A percentile compares a stretch with the other conserved stretches of the same genome.
These are phyloP conservation scores for Oxygymnocypris stewartii DNA, from an alignment of 2,113 vertebrate genomes.

Conservation along the genomic window DNA sequence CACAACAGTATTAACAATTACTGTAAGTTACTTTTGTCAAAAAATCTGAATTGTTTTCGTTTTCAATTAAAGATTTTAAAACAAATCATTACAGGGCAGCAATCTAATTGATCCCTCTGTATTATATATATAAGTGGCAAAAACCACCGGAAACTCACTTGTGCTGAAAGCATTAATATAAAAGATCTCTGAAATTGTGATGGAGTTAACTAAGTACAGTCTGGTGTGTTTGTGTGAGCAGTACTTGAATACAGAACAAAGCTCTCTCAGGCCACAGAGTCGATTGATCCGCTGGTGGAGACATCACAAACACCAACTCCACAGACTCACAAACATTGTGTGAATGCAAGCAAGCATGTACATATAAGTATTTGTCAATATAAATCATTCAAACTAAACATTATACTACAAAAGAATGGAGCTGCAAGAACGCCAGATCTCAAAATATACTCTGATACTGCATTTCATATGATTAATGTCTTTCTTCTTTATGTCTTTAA, in stretches of 20 bases:
- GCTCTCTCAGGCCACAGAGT: slow-evolving; percentile 57
- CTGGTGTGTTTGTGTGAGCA: slow-evolving; percentile 8
- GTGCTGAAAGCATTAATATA: background rate
- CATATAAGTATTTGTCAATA: background rate
- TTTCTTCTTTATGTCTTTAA: slow-evolving; percentile 19
- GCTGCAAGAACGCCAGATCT: slow-evolving; percentile 4
- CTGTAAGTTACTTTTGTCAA: background rate
- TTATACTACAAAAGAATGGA: background rate
- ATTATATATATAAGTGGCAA: background rate
- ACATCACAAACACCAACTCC: slow-evolving; percentile 29
- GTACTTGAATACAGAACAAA: slow-evolving; percentile 66
- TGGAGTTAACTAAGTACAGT: slow-evolving; percentile 54
- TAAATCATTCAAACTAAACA: background rate
- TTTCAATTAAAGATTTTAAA: background rate
- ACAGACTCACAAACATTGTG: slow-evolving; percentile 21
- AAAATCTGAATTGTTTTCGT: too few relatives aligned
- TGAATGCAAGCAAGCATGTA: slow-evolving; percentile 28
- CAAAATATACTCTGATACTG: background rate
- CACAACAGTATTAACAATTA: background rate
- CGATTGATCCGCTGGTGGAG: slow-evolving; percentile 56
- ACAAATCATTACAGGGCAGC: background rate
- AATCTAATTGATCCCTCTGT: background rate
- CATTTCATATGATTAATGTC: slow-evolving; percentile 28
- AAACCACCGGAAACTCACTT: background rate
- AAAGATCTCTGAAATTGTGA: slow-evolving; percentile 27